Evolutionary conservation across 2,797 vertebrate species (phyloP).

Genomic region (Bradypodion ventrale): DNA sequence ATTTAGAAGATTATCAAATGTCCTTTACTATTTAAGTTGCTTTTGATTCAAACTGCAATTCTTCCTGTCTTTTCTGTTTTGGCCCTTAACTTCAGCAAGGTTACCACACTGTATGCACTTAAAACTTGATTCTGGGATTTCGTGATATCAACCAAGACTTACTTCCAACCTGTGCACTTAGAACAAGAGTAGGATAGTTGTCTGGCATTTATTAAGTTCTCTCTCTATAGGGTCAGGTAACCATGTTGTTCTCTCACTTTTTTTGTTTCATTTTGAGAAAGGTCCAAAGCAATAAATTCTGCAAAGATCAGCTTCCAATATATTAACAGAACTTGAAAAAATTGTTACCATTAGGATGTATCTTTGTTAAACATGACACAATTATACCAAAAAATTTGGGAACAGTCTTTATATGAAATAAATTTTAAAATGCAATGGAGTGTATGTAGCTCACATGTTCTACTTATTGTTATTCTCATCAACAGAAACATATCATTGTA

Average conservation of each 20-base stretch:
- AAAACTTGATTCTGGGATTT: too few relatives aligned
- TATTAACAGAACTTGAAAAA: neutral
- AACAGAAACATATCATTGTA: neutral
- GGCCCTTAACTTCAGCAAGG: too few relatives aligned
- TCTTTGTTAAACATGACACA: neutral
- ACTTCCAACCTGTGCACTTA: neutral
- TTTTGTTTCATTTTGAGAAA: neutral
- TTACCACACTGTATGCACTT: neutral
- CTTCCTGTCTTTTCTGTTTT: too few relatives aligned
- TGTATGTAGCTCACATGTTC: neutral
- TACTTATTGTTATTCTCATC: neutral
- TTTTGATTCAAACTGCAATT: too few relatives aligned
- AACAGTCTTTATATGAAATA: neutral
- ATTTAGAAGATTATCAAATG: too few relatives aligned
- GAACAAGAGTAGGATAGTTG: neutral
- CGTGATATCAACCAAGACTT: neutral
- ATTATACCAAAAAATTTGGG: constrained; percentile 16
- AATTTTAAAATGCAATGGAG: neutral
- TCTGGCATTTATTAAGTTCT: neutral
- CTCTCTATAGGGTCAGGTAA: neutral
- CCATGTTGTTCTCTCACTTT: neutral
- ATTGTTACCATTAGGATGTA: neutral
- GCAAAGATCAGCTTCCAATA: neutral
- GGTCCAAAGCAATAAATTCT: neutral
- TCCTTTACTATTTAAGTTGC: too few relatives aligned